These are phyloP conservation scores for Geotrypetes seraphini DNA, from an alignment of 2,797 vertebrate species.

Conservation along the genomic window DNA sequence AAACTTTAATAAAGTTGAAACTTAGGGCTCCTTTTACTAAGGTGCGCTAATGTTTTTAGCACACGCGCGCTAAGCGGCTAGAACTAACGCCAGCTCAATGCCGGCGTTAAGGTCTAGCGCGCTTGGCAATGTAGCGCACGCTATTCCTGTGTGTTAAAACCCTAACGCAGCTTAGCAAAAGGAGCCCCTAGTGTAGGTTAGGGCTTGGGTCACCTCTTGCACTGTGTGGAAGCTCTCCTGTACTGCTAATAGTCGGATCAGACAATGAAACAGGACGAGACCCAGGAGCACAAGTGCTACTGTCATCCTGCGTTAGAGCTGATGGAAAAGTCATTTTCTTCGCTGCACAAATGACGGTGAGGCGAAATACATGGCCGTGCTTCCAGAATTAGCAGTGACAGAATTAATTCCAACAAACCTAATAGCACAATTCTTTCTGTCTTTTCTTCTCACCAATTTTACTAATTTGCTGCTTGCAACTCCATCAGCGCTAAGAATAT, in stretches of 20 bases:
- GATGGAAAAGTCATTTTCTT: conserved; percentile 46
- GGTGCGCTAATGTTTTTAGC: no score
- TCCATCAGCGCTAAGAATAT: conserved; percentile 28
- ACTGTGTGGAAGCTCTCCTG: conserved; percentile 24
- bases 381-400: conserved; percentile 42
- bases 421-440: conserved; percentile 24
- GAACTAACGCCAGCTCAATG: no score
- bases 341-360: conserved; percentile 27
- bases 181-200: no score
- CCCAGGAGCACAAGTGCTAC: conserved; percentile 40
- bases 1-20: no score
- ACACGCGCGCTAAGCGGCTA: no score
- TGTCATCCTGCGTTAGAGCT: conserved; percentile 47
- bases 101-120: no score
- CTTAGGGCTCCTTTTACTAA: no score
- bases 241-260: no score
- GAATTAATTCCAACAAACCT: conserved; percentile 34
- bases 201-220: no score
- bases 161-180: no score
- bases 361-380: conserved; percentile 35
- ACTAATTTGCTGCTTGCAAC: conserved; percentile 37
- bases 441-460: conserved; percentile 25
- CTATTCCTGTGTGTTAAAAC: no score
- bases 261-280: conserved; percentile 38
- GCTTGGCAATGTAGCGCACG: no score